A percentile compares a stretch with the other conserved stretches of the same genome.
These are phyloP conservation scores for Cetonia aurata DNA, from an alignment of 2,888 invertebrate genomes.

Conservation along the genomic window DNA sequence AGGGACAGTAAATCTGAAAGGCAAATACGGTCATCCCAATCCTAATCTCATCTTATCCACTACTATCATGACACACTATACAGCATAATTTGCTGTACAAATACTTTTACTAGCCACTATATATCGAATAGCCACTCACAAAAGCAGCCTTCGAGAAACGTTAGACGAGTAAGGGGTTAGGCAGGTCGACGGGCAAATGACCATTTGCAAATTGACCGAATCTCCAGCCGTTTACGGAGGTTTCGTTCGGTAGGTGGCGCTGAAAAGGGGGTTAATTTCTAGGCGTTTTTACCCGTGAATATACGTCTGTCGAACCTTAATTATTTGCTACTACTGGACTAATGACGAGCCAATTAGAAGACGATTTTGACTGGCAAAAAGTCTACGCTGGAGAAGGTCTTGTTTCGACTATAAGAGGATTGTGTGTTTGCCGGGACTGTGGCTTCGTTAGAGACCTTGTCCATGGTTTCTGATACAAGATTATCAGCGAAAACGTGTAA, in stretches of 20 bases:
- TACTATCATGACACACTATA: too few species aligned
- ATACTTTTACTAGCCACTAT: background rate
- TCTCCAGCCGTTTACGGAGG: conserved; percentile 20
- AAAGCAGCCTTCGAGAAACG: background rate
- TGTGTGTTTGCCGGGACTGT: background rate
- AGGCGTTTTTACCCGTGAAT: conserved; percentile 10
- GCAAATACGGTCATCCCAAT: too few species aligned
- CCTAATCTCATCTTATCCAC: too few species aligned
- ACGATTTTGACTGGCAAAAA: conserved; percentile 20
- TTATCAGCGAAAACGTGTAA: background rate
- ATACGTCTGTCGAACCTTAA: conserved; percentile 30
- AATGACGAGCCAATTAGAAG: conserved; percentile 25
- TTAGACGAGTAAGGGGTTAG: too few species aligned
- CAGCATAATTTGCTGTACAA: too few species aligned
- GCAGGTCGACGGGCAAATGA: background rate
- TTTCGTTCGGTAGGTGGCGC: conserved; percentile 5
- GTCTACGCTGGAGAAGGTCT: background rate
- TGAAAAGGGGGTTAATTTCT: conserved; percentile 21
- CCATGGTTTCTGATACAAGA: conserved; percentile 2
- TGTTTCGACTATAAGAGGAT: conserved; percentile 10
- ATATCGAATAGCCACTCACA: background rate
- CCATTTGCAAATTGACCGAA: conserved; percentile 23
- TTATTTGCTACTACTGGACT: conserved; percentile 17
- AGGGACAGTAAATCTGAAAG: too few species aligned
- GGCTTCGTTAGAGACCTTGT: background rate